phyloP scores from a whole-genome alignment of 53 echinoderm and acorn worm species.

The Patiria pectinifera region DNA sequence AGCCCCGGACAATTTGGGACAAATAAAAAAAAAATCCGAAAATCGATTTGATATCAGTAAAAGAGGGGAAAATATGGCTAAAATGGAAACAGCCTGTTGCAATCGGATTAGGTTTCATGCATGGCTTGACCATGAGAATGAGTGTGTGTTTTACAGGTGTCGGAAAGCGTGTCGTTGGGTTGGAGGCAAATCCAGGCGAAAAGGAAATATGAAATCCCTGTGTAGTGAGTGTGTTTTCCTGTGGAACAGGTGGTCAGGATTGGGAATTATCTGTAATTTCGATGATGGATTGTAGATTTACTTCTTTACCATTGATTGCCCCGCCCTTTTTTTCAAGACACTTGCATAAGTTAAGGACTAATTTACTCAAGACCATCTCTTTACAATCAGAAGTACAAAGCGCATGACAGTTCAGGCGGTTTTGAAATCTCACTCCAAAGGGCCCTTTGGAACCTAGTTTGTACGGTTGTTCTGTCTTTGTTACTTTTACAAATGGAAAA shows the following conservation, averaged over 20 bases:
- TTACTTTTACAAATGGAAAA: too few species aligned
- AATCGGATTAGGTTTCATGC: background rate
- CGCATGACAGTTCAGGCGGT: too few species aligned
- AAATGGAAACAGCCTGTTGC: background rate
- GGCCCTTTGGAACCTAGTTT: too few species aligned
- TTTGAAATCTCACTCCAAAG: too few species aligned
- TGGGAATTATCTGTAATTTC: background rate
- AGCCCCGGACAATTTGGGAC: background rate
- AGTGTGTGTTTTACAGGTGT: background rate
- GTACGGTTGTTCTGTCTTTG: too few species aligned
- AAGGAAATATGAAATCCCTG: background rate
- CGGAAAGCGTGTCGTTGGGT: background rate
- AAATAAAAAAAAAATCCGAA: background rate
- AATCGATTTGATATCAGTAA: background rate
- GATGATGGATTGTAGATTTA: background rate
- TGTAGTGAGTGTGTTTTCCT: background rate
- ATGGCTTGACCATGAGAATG: background rate
- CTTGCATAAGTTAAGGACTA: too few species aligned
- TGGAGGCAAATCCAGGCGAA: background rate
- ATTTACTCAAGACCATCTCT: too few species aligned
- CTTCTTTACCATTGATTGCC: too few species aligned
- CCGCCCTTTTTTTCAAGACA: too few species aligned
- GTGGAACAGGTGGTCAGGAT: background rate
- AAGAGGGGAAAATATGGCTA: background rate
- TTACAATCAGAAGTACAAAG: too few species aligned